A percentile compares a stretch with the other conserved stretches of the same genome.
phyloP scores from a whole-genome alignment of 2,113 vertebrate genomes.

The Gopherus flavomarginatus region DNA sequence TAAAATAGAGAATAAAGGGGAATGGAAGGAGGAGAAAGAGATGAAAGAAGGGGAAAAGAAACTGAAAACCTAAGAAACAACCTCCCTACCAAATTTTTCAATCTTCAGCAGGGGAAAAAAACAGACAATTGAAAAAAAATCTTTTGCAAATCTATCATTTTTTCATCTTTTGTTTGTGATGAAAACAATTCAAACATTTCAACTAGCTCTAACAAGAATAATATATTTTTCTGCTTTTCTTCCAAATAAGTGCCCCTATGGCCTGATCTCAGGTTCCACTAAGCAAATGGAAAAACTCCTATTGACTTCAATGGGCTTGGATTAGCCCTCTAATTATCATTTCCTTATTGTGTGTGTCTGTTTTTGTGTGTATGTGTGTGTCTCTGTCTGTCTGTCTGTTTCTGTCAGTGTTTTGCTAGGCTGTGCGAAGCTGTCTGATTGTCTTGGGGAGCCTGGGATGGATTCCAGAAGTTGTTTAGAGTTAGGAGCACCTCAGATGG shows the following conservation, averaged over 20 bases:
- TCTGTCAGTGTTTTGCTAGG: constrained; percentile 2
- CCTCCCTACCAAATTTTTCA: neutral
- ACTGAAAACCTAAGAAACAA: neutral
- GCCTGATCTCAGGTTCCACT: neutral
- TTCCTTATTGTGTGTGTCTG: neutral
- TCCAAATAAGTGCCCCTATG: rapidly evolving
- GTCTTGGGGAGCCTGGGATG: constrained; percentile 42
- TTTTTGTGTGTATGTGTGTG: neutral
- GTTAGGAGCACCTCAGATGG: constrained; percentile 49
- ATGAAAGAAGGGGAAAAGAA: neutral
- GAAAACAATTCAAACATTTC: neutral
- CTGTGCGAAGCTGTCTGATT: constrained; percentile 32
- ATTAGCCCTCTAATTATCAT: neutral
- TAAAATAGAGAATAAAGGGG: neutral
- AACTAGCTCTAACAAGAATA: neutral
- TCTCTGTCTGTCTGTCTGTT: neutral
- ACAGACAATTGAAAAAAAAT: neutral
- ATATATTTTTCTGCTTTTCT: neutral
- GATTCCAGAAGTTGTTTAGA: constrained; percentile 48
- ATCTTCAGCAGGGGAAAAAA: neutral
- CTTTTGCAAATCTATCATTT: neutral
- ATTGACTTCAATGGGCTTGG: neutral
- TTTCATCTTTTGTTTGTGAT: neutral
- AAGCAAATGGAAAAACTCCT: neutral
- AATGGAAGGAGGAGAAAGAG: neutral